phyloP scores from a whole-genome alignment of 2,888 invertebrate species.

The Epinotia nisella region DNA sequence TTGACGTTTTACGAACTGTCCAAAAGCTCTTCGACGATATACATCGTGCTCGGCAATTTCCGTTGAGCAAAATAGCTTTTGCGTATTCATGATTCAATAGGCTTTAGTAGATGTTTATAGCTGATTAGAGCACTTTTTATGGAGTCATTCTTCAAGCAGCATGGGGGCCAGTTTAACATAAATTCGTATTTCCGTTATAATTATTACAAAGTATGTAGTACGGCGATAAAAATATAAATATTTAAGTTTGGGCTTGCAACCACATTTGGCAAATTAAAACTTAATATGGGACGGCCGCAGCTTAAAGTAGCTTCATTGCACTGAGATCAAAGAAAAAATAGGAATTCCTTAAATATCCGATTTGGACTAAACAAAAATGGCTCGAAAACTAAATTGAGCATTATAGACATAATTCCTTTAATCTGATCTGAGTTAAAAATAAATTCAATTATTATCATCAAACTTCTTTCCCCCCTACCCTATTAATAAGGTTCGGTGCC shows the following conservation, averaged over 20 bases:
- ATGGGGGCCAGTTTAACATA: constrained; percentile 25
- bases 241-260: constrained; percentile 5
- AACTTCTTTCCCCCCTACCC: no score
- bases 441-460: no score
- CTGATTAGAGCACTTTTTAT: constrained; percentile 36
- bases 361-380: neutral
- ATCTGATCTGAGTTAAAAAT: no score
- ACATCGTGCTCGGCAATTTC: constrained; percentile 15
- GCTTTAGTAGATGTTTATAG: constrained; percentile 30
- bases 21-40: constrained; percentile 21
- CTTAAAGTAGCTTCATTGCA: neutral
- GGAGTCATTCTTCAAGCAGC: constrained; percentile 30
- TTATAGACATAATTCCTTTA: no score
- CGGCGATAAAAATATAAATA: constrained; percentile 16
- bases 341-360: neutral
- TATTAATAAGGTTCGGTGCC: no score
- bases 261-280: neutral
- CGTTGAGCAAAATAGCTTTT: constrained; percentile 27
- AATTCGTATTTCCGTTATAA: constrained; percentile 33
- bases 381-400: no score
- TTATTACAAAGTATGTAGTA: constrained; percentile 19
- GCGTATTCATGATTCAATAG: constrained; percentile 28
- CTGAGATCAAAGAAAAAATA: neutral
- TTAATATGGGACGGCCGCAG: no score
- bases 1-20: constrained; percentile 23